phyloP scores from a whole-genome alignment of 2,888 invertebrate species.

The Drosophila lutescens region DNA sequence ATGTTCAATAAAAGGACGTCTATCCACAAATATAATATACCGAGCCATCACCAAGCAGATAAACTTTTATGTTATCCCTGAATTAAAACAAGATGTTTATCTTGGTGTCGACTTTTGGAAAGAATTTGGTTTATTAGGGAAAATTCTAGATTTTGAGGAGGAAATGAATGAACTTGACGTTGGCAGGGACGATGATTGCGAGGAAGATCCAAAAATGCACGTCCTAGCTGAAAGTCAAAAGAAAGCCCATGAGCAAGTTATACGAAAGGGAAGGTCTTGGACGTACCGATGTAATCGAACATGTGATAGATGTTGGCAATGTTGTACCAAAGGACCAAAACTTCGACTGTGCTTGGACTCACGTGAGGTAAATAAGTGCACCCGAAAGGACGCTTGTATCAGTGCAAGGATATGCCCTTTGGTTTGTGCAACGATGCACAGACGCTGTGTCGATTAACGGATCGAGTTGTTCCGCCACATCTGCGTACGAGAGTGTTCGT shows the following conservation, averaged over 20 bases:
- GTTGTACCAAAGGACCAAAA: too few species aligned
- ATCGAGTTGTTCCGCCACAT: not conserved
- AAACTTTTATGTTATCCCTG: not conserved
- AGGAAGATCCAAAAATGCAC: too few species aligned
- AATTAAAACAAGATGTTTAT: too few species aligned
- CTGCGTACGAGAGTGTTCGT: too few species aligned
- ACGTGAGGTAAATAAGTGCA: not conserved
- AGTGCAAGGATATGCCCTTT: slow-evolving; percentile 11
- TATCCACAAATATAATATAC: too few species aligned
- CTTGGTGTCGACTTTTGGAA: not conserved
- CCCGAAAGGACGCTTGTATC: slow-evolving; percentile 12
- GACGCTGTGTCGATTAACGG: not conserved
- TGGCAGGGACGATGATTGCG: too few species aligned
- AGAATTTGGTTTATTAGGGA: not conserved
- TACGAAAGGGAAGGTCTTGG: not conserved
- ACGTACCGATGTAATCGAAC: not conserved
- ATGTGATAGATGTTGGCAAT: not conserved
- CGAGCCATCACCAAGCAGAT: too few species aligned
- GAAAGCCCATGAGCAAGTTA: too few species aligned
- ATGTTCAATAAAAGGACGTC: too few species aligned
- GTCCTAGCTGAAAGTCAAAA: too few species aligned
- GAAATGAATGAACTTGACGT: too few species aligned
- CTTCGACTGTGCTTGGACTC: not conserved
- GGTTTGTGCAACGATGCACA: not conserved
- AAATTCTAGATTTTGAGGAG: not conserved